These are phyloP conservation scores for Argentina silus DNA, from an alignment of 2,797 vertebrate species.

Conservation along the genomic window DNA sequence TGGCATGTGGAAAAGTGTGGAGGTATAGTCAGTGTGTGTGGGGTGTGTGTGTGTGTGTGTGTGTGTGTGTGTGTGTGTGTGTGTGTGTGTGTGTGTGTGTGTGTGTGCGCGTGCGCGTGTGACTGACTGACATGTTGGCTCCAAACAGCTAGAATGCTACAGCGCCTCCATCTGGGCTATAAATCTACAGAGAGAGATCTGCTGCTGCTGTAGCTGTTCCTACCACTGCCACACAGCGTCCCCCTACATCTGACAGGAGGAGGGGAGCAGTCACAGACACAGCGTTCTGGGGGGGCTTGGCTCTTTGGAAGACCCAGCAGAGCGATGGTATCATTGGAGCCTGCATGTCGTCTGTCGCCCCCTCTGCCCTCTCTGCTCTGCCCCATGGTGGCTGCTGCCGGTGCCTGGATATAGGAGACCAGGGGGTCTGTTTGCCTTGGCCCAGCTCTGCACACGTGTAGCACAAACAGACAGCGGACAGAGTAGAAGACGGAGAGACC, in stretches of 20 bases:
- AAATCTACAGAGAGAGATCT: background rate
- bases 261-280: background rate
- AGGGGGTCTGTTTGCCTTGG: constrained; percentile 2
- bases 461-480: background rate
- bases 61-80: background rate
- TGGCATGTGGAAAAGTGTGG: constrained; percentile 29
- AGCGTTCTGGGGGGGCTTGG: background rate
- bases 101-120: background rate
- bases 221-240: background rate
- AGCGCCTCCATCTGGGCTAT: background rate
- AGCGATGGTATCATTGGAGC: background rate
- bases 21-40: background rate
- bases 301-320: background rate
- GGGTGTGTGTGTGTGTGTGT: constrained; percentile 16
- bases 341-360: background rate
- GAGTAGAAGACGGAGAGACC: background rate
- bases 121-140: background rate
- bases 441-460: background rate
- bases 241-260: background rate
- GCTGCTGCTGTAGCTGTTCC: background rate
- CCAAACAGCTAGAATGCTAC: background rate
- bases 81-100: background rate
- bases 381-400: background rate
- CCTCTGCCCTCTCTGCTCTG: background rate
- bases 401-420: background rate